These are phyloP conservation scores for Xiphophorus birchmanni DNA, from an alignment of 2,797 vertebrate genomes.

Conservation along the genomic window DNA sequence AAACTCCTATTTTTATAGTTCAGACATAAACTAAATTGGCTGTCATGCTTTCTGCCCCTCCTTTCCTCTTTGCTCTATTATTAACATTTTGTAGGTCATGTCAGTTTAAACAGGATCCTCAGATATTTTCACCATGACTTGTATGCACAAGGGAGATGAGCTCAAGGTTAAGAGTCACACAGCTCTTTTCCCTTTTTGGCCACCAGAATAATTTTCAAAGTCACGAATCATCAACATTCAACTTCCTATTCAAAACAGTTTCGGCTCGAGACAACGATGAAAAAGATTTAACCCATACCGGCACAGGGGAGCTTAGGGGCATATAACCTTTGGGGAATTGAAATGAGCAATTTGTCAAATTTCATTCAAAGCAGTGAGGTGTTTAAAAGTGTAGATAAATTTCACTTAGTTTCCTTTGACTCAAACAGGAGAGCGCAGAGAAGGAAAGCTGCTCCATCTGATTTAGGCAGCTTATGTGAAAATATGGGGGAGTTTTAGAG, in stretches of 20 bases:
- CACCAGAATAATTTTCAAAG: conserved; percentile 62
- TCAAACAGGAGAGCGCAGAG: conserved; percentile 49
- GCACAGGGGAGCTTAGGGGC: conserved; percentile 54
- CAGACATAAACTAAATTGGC: conserved; percentile 39
- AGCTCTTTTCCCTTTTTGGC: conserved; percentile 66
- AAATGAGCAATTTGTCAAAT: conserved; percentile 75
- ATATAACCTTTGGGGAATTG: conserved; percentile 59
- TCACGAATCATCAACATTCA: conserved; percentile 65
- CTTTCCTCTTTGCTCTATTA: conserved; percentile 39
- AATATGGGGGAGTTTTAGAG: conserved; percentile 83
- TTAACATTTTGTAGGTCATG: conserved; percentile 62
- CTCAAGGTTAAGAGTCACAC: conserved; percentile 60
- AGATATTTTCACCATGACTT: conserved; percentile 71
- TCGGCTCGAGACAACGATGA: conserved; percentile 52
- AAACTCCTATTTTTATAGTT: conserved; percentile 12
- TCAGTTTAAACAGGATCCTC: conserved; percentile 65
- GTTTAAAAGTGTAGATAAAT: conserved; percentile 58
- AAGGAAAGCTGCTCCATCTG: conserved; percentile 59
- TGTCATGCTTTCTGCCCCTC: conserved; percentile 15
- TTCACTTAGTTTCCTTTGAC: conserved; percentile 54
- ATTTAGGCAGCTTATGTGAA: conserved; percentile 79
- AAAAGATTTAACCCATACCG: conserved; percentile 62
- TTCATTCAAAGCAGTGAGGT: conserved; percentile 62
- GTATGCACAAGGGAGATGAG: conserved; percentile 67
- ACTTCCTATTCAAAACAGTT: conserved; percentile 55